Evolutionary conservation across 2,797 vertebrate species (phyloP).

Genomic region (Acomys russatus): DNA sequence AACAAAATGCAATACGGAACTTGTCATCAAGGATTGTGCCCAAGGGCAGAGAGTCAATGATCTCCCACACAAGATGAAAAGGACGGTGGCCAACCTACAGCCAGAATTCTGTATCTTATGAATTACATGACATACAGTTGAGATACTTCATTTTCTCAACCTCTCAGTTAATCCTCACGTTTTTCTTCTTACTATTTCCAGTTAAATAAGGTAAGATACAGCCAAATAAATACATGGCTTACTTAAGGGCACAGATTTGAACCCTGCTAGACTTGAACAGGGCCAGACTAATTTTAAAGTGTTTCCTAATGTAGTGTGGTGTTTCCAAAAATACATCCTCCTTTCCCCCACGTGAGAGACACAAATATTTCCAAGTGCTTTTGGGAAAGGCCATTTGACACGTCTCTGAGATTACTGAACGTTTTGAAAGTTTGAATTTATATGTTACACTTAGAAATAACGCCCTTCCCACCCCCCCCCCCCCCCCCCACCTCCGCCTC

Average conservation of each 20-base stretch:
- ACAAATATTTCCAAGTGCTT: neutral
- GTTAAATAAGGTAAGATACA: neutral
- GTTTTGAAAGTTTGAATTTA: slow-evolving; percentile 19
- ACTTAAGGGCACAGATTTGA: neutral
- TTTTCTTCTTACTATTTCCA: neutral
- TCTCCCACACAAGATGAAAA: neutral
- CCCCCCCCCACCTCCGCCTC: no score
- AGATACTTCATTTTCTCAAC: neutral
- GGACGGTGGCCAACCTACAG: neutral
- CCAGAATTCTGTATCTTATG: neutral
- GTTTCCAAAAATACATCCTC: neutral
- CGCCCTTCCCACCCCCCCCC: no score
- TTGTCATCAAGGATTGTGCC: neutral
- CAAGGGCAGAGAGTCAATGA: neutral
- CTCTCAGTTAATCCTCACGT: neutral
- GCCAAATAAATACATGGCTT: neutral
- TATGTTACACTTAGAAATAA: slow-evolving; percentile 20
- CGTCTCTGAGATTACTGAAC: slow-evolving; percentile 18
- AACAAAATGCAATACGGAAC: neutral
- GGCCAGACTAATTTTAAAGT: neutral
- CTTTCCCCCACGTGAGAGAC: neutral
- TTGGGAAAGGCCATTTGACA: slow-evolving; percentile 22
- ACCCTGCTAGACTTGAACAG: neutral
- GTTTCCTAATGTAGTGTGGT: neutral
- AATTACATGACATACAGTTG: neutral